Conservation (phyloP, 2,113 vertebrate species). For the Salvator merianae region DNA sequence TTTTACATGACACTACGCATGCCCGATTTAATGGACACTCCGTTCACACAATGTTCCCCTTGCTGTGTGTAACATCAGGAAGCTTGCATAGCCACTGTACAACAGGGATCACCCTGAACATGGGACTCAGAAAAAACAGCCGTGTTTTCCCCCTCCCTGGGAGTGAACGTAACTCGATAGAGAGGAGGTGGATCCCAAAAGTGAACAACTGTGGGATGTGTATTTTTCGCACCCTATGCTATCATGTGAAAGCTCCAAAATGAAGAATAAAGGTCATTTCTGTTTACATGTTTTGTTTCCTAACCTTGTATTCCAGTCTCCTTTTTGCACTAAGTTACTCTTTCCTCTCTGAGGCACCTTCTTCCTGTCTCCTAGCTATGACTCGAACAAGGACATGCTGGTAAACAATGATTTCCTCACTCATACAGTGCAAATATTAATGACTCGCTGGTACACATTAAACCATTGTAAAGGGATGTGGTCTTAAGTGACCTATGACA, state of each 20-base stretch:
- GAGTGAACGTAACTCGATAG: no score
- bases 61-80: not conserved
- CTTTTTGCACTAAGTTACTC: not conserved
- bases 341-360: slow-evolving; percentile 13
- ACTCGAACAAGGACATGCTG: slow-evolving; percentile 27
- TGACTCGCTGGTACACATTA: slow-evolving; percentile 40
- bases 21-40: not conserved
- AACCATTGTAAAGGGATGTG: no score
- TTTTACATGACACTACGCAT: not conserved
- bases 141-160: no score
- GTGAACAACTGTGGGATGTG: not conserved
- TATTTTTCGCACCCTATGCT: not conserved
- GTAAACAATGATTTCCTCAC: slow-evolving; percentile 60
- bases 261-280: slow-evolving; percentile 15
- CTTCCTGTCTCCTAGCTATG: slow-evolving; percentile 26
- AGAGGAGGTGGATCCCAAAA: not conserved
- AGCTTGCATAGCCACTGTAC: not conserved
- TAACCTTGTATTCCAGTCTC: not conserved
- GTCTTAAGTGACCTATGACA: no score
- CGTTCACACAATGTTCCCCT: not conserved
- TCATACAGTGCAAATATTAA: slow-evolving; percentile 26
- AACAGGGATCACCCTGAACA: not conserved
- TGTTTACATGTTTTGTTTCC: not conserved
- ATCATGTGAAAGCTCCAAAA: not conserved
- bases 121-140: not conserved